Evolutionary conservation across 2,888 invertebrate genomes (phyloP).

Genomic region (Rhagophthalmus giganteus): DNA sequence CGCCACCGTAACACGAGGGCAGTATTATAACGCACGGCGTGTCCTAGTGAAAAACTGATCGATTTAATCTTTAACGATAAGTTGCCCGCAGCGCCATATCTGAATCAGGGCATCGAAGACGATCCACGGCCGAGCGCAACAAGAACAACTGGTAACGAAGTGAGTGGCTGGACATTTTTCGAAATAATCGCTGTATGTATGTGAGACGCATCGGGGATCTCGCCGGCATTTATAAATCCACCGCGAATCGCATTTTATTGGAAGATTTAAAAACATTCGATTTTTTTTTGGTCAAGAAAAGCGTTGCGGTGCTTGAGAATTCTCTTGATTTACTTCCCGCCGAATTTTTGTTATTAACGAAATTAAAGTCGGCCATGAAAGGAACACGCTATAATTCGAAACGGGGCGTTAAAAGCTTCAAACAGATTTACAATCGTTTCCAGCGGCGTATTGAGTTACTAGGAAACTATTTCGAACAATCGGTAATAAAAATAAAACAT

Average conservation of each 20-base stretch:
- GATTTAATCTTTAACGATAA: background rate
- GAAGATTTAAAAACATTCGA: background rate
- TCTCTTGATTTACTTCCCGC: background rate
- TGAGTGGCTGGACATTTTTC: no score
- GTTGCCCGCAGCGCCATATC: background rate
- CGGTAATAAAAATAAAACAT: background rate
- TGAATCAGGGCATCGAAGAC: background rate
- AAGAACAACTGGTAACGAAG: no score
- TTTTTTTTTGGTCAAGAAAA: background rate
- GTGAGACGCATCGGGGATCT: background rate
- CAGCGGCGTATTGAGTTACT: background rate
- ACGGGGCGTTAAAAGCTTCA: background rate
- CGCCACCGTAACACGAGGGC: no score
- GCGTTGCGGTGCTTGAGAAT: no score
- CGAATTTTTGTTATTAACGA: background rate
- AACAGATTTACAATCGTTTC: background rate
- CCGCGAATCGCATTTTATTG: background rate
- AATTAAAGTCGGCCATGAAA: background rate
- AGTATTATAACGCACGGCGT: no score
- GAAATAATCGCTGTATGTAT: no score
- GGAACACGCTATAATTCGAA: background rate
- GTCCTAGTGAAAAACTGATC: background rate
- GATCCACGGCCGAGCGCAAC: background rate
- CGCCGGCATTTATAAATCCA: background rate
- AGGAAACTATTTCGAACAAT: background rate